Conservation (phyloP, 2,113 vertebrate species). For the Panthera uncia region DNA sequence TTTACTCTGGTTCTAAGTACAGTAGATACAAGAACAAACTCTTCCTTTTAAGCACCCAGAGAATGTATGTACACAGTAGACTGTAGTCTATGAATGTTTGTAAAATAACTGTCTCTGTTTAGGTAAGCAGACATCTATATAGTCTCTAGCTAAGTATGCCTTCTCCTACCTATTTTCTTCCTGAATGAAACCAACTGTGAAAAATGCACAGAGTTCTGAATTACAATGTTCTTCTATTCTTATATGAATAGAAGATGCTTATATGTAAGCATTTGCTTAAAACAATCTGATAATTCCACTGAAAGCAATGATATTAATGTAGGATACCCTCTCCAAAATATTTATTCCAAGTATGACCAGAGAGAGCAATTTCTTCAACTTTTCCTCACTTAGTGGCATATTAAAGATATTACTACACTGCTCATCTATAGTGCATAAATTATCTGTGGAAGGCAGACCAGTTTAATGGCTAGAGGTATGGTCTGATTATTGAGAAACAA, state of each 20-base stretch:
- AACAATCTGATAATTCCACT: slow-evolving; percentile 10
- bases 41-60: not conserved
- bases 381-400: not conserved
- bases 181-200: slow-evolving; percentile 8
- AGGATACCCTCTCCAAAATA: slow-evolving; percentile 4
- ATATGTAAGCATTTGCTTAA: not conserved
- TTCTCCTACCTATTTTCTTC: not conserved
- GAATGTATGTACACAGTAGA: not conserved
- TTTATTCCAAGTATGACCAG: not conserved
- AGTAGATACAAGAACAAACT: not conserved
- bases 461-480: not conserved
- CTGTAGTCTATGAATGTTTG: not conserved
- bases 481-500: slow-evolving; percentile 8
- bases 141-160: not conserved
- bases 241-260: not conserved
- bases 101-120: not conserved
- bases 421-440: not conserved
- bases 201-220: not conserved
- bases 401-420: slow-evolving; percentile 27
- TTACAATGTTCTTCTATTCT: not conserved
- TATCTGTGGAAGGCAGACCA: not conserved
- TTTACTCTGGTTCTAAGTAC: not conserved
- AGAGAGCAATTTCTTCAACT: not conserved
- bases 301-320: not conserved
- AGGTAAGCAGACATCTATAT: not conserved